phyloP scores from a whole-genome alignment of 2,797 vertebrate genomes.

The Lutjanus campechanus region DNA sequence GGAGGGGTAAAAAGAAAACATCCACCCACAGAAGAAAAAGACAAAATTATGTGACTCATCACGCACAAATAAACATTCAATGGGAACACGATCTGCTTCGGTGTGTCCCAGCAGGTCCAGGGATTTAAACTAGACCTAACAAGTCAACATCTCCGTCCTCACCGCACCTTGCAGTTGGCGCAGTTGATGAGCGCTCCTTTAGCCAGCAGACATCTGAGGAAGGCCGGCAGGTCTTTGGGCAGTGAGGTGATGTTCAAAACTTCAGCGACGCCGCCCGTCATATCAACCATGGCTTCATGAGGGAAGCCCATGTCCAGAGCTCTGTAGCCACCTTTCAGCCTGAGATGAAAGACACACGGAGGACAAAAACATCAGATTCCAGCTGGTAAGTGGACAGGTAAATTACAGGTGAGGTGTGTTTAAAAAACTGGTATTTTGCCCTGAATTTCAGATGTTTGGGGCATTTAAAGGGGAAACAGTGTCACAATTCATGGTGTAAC shows the following conservation, averaged over 20 bases:
- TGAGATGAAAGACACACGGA: constrained; percentile 37
- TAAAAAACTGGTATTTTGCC: too few species aligned
- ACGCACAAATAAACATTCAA: background rate
- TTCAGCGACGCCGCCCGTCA: constrained; percentile 86
- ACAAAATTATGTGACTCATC: constrained; percentile 6
- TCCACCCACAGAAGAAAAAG: constrained; percentile 16
- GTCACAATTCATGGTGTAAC: too few species aligned
- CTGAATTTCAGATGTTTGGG: too few species aligned
- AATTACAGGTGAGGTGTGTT: too few species aligned
- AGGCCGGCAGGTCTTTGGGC: constrained; percentile 56
- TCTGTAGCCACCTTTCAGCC: constrained; percentile 87
- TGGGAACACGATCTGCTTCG: background rate
- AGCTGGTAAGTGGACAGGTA: too few species aligned
- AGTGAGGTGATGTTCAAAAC: constrained; percentile 61
- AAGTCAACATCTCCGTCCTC: background rate
- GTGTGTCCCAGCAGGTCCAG: background rate
- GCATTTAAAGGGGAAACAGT: too few species aligned
- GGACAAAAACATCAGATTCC: background rate
- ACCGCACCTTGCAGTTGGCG: constrained; percentile 78
- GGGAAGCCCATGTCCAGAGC: constrained; percentile 87
- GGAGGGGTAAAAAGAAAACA: constrained; percentile 18
- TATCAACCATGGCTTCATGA: constrained; percentile 88
- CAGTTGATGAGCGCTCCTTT: constrained; percentile 87
- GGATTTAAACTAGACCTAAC: background rate
- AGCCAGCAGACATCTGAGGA: constrained; percentile 73